phyloP scores from a whole-genome alignment of 1,140 invertebrate species.

The Cotesia chilonis region DNA sequence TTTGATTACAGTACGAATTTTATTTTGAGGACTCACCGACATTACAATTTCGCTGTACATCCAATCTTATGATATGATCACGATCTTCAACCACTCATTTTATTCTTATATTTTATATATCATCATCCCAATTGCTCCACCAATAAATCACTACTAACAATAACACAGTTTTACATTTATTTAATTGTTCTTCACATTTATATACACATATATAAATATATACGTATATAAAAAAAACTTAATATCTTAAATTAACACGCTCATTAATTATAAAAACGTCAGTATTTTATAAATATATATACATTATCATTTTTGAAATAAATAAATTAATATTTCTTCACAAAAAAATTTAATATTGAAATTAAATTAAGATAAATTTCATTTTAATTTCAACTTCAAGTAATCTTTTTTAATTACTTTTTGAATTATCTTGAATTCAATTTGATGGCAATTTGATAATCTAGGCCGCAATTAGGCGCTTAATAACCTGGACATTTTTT shows the following conservation, averaged over 20 bases:
- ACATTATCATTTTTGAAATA: neutral
- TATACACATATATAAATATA: no score
- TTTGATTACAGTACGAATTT: constrained; percentile 6
- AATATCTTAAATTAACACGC: no score
- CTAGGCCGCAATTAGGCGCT: constrained; percentile 33
- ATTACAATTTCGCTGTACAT: constrained; percentile 2
- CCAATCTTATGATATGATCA: neutral
- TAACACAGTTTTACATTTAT: constrained; percentile 15
- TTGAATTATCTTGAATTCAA: neutral
- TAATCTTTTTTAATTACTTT: no score
- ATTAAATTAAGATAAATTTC: no score
- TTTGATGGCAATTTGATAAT: constrained; percentile 3
- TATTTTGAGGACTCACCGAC: constrained; percentile 25
- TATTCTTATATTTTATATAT: neutral
- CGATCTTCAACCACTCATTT: constrained; percentile 7
- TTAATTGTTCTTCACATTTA: constrained; percentile 2
- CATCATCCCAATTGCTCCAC: constrained; percentile 10
- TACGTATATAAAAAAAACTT: constrained; percentile 11
- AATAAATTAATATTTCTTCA: no score
- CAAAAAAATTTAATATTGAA: no score
- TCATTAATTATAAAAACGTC: no score
- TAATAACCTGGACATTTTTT: neutral
- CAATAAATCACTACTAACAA: constrained; percentile 15
- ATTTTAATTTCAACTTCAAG: no score
- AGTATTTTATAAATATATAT: no score